phyloP scores from a whole-genome alignment of 2,888 invertebrate genomes.

The Synergus umbraculus region DNA sequence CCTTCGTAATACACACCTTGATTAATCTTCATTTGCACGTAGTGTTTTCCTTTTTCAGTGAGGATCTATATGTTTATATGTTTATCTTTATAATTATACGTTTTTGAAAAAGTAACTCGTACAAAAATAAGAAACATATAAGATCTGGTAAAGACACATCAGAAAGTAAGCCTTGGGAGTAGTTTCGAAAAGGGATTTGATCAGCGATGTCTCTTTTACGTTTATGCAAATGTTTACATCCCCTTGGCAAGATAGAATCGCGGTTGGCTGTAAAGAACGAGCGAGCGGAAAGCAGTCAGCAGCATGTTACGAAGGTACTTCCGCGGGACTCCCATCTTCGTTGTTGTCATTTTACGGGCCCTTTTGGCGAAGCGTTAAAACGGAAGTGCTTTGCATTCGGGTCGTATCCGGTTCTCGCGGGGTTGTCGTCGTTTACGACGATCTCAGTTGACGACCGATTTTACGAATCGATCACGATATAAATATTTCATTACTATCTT shows the following conservation, averaged over 20 bases:
- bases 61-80: neutral
- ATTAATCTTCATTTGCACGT: neutral
- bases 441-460: constrained; percentile 46
- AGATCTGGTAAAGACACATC: constrained; percentile 6
- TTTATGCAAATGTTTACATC: constrained; percentile 65
- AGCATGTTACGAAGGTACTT: constrained; percentile 39
- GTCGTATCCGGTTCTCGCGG: constrained; percentile 21
- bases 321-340: constrained; percentile 36
- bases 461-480: constrained; percentile 49
- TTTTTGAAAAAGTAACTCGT: neutral
- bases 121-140: neutral
- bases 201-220: constrained; percentile 53
- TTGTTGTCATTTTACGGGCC: constrained; percentile 45
- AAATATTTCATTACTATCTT: constrained; percentile 51
- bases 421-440: constrained; percentile 41
- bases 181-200: constrained; percentile 21
- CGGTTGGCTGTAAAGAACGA: constrained; percentile 9
- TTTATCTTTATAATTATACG: neutral
- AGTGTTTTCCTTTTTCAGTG: neutral
- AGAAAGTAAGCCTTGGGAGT: constrained; percentile 28
- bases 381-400: constrained; percentile 45
- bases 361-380: constrained; percentile 48
- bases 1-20: neutral
- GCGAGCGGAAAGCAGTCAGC: constrained; percentile 34
- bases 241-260: constrained; percentile 38